Evolutionary conservation across 2,888 invertebrate genomes (phyloP).

Genomic region (Cataglyphis cursor): DNA sequence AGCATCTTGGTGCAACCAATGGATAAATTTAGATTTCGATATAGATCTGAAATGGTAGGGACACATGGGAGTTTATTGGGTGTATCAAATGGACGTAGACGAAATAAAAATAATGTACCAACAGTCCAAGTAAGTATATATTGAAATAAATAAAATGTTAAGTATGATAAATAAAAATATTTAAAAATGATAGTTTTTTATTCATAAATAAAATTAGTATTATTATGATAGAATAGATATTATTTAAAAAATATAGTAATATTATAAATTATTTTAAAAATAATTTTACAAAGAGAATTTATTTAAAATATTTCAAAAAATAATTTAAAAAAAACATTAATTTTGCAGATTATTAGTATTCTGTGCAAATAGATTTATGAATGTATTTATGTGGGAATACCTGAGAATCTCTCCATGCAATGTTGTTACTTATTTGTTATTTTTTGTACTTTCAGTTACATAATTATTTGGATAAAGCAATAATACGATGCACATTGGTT

Average conservation of each 20-base stretch:
- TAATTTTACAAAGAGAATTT: too few relatives aligned
- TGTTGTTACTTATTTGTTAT: neutral
- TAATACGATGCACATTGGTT: slow-evolving; percentile 91
- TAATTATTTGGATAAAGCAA: slow-evolving; percentile 89
- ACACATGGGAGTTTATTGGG: slow-evolving; percentile 94
- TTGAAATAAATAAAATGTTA: neutral
- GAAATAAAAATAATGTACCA: slow-evolving; percentile 90
- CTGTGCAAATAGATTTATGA: neutral
- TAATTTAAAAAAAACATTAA: too few relatives aligned
- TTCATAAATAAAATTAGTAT: too few relatives aligned
- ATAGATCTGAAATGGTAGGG: slow-evolving; percentile 95
- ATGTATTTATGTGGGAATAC: slow-evolving; percentile 16
- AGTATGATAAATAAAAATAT: too few relatives aligned
- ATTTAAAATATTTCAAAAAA: too few relatives aligned
- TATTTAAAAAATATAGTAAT: too few relatives aligned
- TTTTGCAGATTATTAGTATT: neutral
- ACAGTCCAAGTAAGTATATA: slow-evolving; percentile 90
- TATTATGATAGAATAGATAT: too few relatives aligned
- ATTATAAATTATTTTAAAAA: too few relatives aligned
- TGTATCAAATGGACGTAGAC: slow-evolving; percentile 88
- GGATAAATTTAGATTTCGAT: slow-evolving; percentile 94
- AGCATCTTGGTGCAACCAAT: slow-evolving; percentile 92
- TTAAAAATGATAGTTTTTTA: too few relatives aligned
- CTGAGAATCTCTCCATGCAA: neutral
- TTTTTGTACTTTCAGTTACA: slow-evolving; percentile 83